Percentiles rank a stretch among this genome's conserved stretches.
Evolutionary conservation across 2,888 invertebrate genomes (phyloP).

Genomic region (Zygothrica quintamaculata): DNA sequence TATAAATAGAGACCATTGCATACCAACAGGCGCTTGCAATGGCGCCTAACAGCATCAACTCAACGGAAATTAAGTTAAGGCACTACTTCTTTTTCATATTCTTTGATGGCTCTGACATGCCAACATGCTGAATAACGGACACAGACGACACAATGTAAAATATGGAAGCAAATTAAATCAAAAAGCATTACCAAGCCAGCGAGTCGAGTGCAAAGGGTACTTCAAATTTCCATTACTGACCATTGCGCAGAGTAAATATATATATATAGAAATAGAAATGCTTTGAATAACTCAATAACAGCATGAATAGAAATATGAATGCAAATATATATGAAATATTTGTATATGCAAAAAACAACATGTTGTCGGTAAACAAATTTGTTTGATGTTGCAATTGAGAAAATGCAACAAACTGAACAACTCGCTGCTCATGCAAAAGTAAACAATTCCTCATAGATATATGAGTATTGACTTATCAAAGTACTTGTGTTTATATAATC

Average conservation of each 20-base stretch:
- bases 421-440: background rate
- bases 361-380: constrained; percentile 18
- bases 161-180: constrained; percentile 54
- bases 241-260: constrained; percentile 1
- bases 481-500: background rate
- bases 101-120: background rate
- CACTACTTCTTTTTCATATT: constrained; percentile 4
- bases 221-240: constrained; percentile 10
- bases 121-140: constrained; percentile 21
- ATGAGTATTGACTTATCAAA: too few relatives aligned
- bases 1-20: constrained; percentile 36
- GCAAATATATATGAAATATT: too few relatives aligned
- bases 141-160: constrained; percentile 34
- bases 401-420: background rate
- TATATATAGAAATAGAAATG: too few relatives aligned
- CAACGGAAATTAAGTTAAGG: background rate
- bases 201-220: constrained; percentile 14
- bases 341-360: background rate
- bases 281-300: too few relatives aligned
- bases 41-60: background rate
- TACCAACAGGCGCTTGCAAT: background rate
- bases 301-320: too few relatives aligned
- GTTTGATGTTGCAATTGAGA: constrained; percentile 11
- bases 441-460: background rate
- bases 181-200: constrained; percentile 4